Base-by-base conservation (phyloP, 2,113 vertebrate genomes). In the Oryzias javanicus region DNA sequence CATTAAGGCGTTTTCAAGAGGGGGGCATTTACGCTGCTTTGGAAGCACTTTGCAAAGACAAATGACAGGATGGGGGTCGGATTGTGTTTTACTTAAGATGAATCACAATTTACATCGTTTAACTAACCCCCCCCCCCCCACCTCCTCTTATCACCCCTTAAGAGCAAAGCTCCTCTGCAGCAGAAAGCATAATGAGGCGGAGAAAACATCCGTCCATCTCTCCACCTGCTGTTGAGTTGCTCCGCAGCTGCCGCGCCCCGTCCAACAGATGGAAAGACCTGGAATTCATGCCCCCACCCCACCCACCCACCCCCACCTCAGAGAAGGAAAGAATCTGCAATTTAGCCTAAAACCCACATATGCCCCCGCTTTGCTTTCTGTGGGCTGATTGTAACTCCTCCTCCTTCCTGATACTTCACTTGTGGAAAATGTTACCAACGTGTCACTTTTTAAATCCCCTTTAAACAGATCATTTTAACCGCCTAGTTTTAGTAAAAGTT, bases 311-410 rank as follows among this genome's bases (percentile, higher is more conserved):
- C 49, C 45, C 74, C 24, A 25, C 40, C 27, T 49, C 8, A 7
- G 48, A 4, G 22, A 16, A 49, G 17, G 50, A 14, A 27, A 48
- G 46, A 45, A 55, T 16, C 45, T 46, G 3, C 20, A 64, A 41
- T 50, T 65, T 49, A 47, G 45, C 71, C 60, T 78, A 70, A 83
- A 76, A 87, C 80, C 70, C 87, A 85, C 79, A 87, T 89, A 79
- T 74, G 19, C 49, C 57, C 56, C 46, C 64, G 22, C 22, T 22
- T 22, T n/a, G 18, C 51, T 15, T 18, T 22, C 46, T 55, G 14
- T 14, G 14, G 48, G 18, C 54, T 44, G 35, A 70, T 57, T 62
- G 49, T 47, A 44, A 55, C 70, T 10, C 35, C 10, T 35, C 3
- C 35, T 10, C 8, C 35, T 35, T 1, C 35, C 10, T 35, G 2